A percentile compares a stretch with the other conserved stretches of the same genome.
These are phyloP conservation scores for Hydrolagus colliei DNA, from an alignment of 2,797 vertebrate genomes.

Conservation along the genomic window DNA sequence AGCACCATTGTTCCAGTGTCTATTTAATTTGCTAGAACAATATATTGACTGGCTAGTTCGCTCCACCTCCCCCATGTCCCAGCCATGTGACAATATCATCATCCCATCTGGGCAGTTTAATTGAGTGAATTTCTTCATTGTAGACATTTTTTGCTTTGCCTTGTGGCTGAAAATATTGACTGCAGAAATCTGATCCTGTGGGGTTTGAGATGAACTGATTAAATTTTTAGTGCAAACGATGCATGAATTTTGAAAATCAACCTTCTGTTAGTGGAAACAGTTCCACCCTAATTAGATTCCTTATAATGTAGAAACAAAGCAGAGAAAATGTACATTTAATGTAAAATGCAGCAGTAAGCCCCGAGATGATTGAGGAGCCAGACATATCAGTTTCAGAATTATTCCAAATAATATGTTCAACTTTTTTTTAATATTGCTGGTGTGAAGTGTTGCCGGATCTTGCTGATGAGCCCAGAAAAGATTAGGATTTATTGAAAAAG, in stretches of 20 bases:
- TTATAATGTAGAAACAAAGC: constrained; percentile 11
- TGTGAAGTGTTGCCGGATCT: neutral
- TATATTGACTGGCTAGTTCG: neutral
- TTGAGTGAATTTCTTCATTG: neutral
- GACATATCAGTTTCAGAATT: neutral
- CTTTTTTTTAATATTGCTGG: neutral
- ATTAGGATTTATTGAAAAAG: neutral
- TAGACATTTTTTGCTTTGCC: neutral
- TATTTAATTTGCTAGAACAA: neutral
- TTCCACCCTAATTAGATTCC: neutral
- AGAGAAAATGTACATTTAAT: constrained; percentile 9
- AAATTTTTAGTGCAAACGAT: constrained; percentile 10
- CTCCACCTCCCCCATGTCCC: neutral
- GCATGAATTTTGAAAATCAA: constrained; percentile 28
- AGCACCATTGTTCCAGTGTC: neutral
- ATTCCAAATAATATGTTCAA: neutral
- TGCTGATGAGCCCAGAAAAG: no score
- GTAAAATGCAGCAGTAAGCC: neutral
- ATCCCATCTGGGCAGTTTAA: neutral
- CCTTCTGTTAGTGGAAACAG: neutral
- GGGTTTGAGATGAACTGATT: neutral
- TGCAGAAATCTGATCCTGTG: neutral
- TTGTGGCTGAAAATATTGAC: neutral
- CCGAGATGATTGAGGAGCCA: neutral
- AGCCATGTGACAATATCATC: no score